Base-by-base conservation (phyloP, 1,140 invertebrate genomes). In the Bombyx mandarina region DNA sequence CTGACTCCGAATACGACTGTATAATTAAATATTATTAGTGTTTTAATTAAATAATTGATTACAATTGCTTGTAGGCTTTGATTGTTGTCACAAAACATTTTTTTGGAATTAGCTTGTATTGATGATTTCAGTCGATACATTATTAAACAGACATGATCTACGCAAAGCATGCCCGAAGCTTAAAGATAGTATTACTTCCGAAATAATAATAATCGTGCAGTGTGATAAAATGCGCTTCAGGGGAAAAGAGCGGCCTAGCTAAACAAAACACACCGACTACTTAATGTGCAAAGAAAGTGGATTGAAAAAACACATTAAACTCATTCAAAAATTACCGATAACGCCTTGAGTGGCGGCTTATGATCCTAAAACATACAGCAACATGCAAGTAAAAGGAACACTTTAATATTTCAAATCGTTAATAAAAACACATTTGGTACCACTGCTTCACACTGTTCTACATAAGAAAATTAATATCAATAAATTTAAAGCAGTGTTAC, bases 1-100 rank as follows among this genome's bases (percentile, higher is more conserved):
- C 92, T 45, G 92, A 93, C 78, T 94, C 93, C 60, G 88, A 89
- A 80, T 95, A 94, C 45, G 89, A 90, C 93, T 94, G 86, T 60
- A 72, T 59, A 72, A 58, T 73, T 58, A 73, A 71, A 71, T 35
- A 35, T 2, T 35, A 35, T 35, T 35, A 35, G 26, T 35, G 26
- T 35, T 35, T 35, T 35, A 35, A 35, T 35, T 35, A 35, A 35
- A 35, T 35, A 35, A 35, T 3, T 35, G 26, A 35, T 35, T 35
- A 0, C 26, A 35, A 35, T 35, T 3, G 2, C 26, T 35, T 35
- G 26, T 35, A 35, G 26, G 2, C 26, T 1, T 35, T 35, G 2
- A 35, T 35, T 35, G 2, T 35, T 35, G 26, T 35, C 26, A 35
- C 26, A 35, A 35, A 35, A 35, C 26, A 35, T 35, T 35, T 35